Percentiles rank a stretch among this genome's conserved stretches.
Conservation (phyloP, 2,797 vertebrate species). For the Salmo trutta region DNA sequence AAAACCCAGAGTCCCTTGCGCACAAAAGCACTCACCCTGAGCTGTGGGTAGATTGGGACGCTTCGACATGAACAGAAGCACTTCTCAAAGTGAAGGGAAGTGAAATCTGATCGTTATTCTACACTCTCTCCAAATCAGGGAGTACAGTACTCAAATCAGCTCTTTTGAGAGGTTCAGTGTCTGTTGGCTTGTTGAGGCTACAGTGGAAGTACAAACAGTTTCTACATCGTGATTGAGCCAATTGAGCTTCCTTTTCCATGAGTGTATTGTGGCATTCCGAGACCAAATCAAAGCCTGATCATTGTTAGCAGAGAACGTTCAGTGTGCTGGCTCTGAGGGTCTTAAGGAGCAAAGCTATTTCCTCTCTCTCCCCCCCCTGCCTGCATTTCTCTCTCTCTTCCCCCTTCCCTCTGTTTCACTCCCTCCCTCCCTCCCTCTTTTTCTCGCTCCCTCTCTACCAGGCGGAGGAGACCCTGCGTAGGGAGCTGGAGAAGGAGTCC, state of each 20-base stretch:
- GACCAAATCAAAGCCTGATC: constrained; percentile 7
- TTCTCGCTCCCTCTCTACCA: constrained; percentile 54
- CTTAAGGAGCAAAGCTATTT: not conserved
- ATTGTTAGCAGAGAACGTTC: constrained; percentile 17
- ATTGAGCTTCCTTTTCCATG: constrained; percentile 1
- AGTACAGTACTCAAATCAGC: too few relatives aligned
- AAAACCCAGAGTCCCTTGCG: too few relatives aligned
- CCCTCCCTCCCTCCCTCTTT: not conserved
- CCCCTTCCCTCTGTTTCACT: constrained; percentile 1
- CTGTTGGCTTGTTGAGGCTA: not conserved
- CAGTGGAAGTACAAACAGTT: not conserved
- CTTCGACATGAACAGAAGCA: constrained; percentile 3
- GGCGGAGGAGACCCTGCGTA: constrained; percentile 90
- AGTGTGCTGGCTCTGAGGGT: constrained; percentile 17
- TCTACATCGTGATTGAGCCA: constrained; percentile 7
- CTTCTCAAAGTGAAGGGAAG: constrained; percentile 16
- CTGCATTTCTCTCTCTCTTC: not conserved
- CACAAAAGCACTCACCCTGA: not conserved
- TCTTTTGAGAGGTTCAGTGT: not conserved
- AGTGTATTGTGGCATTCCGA: not conserved
- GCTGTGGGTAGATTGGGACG: constrained; percentile 4
- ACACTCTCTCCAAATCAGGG: not conserved
- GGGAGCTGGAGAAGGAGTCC: constrained; percentile 88
- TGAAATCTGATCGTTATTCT: constrained; percentile 21
- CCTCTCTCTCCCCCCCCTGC: not conserved